Percentiles rank a stretch among this genome's conserved stretches.
These are phyloP conservation scores for Anthonomus grandis DNA, from an alignment of 1,140 invertebrate species.

Conservation along the genomic window DNA sequence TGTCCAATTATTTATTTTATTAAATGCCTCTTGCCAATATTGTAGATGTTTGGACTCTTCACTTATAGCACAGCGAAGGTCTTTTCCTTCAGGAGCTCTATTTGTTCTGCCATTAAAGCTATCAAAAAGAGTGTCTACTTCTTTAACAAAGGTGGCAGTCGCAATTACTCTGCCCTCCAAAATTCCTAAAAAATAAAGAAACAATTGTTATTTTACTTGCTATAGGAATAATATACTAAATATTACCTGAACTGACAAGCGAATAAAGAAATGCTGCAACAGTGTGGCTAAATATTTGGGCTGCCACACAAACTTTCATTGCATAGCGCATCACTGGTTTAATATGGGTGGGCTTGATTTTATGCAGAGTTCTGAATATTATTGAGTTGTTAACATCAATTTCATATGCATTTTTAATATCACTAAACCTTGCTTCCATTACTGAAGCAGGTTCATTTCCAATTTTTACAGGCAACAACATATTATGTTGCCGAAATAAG, in stretches of 20 bases:
- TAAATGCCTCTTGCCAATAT: slow-evolving; percentile 21
- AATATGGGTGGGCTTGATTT: slow-evolving; percentile 22
- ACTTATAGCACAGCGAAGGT: slow-evolving; percentile 14
- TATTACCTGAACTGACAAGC: slow-evolving; percentile 10
- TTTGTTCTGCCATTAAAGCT: slow-evolving; percentile 24
- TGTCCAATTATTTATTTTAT: slow-evolving; percentile 22
- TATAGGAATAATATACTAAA: background rate
- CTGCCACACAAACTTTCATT: slow-evolving; percentile 22
- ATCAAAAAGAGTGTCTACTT: slow-evolving; percentile 28
- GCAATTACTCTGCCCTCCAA: slow-evolving; percentile 26
- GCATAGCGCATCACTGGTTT: slow-evolving; percentile 10
- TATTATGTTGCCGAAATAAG: slow-evolving; percentile 22
- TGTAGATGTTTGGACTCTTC: slow-evolving; percentile 15
- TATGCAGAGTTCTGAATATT: slow-evolving; percentile 19
- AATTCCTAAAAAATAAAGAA: slow-evolving; percentile 11
- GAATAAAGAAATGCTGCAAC: slow-evolving; percentile 20
- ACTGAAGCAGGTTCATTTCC: background rate
- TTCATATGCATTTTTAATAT: slow-evolving; percentile 22
- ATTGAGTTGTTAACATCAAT: slow-evolving; percentile 20
- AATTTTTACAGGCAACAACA: slow-evolving; percentile 11
- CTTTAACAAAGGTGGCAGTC: slow-evolving; percentile 27
- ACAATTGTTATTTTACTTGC: background rate
- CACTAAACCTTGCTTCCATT: slow-evolving; percentile 22
- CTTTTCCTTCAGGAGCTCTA: slow-evolving; percentile 22
- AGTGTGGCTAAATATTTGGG: slow-evolving; percentile 21